Base-by-base conservation (phyloP, 92 coral and sea anemone genomes). In the Anthopleura xanthogrammica region DNA sequence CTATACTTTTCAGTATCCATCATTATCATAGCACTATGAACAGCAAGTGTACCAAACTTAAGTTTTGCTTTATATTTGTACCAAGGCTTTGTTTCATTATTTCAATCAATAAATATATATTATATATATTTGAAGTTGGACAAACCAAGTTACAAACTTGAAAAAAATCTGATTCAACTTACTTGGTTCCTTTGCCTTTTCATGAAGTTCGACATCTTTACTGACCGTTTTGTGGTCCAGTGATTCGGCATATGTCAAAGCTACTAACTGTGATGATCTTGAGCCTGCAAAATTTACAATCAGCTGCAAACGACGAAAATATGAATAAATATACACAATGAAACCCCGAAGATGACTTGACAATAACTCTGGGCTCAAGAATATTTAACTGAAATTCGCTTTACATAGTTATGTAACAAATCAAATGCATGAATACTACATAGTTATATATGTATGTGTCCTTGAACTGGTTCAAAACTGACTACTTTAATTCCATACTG, bases 301-400 rank as follows among this genome's bases (percentile, higher is more conserved):
- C 5, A 23, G 74, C 74, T 11, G 74, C 41, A 24, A 68, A 68
- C 74, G 74, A 68, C 74, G 70, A 62, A 62, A 24, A 68, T n/a
- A 36, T 68, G 16, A 68, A 68, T 68, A 12, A 23, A 29, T 68
- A 36, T 23, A 68, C 16, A 4, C 11, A n/a, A 68, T 68, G 16
- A 6, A 65, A n/a, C 20, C 12, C 72, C 14, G 36, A 68, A n/a
- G 41, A 68, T 62, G 16, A 68, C 41, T 20, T 64, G 72, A 68
- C 74, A 23, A 29, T 7, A 68, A 29, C 74, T 68, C 16, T 29
- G 74, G 42, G 74, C 70, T 62, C 70, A 22, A 68, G 42, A 29
- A 23, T 68, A 68, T 68, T 68, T 68, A 68, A 68, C 74, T 68
- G 41, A 29, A 68, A 24, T 68, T 36, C 42, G 41, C 42, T 23